These are phyloP conservation scores for Drosophila stalkeri DNA, from an alignment of 2,888 invertebrate species.

Conservation along the genomic window DNA sequence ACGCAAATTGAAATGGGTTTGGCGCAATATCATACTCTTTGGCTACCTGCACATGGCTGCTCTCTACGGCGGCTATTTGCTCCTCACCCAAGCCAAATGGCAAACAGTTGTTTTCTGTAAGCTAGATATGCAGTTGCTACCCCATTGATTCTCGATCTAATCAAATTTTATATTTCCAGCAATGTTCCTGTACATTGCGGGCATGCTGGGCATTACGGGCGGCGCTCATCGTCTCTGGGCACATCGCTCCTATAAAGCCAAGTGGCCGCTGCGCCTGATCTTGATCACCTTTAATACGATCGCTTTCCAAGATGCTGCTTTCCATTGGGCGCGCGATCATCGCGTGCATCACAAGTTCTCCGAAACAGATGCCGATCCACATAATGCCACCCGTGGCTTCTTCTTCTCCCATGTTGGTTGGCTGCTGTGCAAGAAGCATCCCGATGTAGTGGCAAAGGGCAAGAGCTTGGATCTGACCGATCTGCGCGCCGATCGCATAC, in stretches of 20 bases:
- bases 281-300: conserved; percentile 93
- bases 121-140: conserved; percentile 67
- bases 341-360: conserved; percentile 96
- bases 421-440: conserved; percentile 95
- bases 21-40: conserved; percentile 93
- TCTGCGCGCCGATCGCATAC: conserved; percentile 91
- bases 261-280: conserved; percentile 92
- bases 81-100: conserved; percentile 90
- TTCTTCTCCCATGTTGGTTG: conserved; percentile 98
- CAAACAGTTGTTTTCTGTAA: conserved; percentile 90
- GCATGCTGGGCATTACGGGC: conserved; percentile 97
- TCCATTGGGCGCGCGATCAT: conserved; percentile 92
- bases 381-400: conserved; percentile 96
- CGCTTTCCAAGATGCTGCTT: conserved; percentile 94
- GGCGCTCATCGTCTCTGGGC: conserved; percentile 98
- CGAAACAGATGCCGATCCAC: conserved; percentile 97
- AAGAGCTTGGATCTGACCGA: conserved; percentile 94
- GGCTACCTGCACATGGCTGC: conserved; percentile 90
- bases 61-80: conserved; percentile 90
- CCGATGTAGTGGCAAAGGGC: conserved; percentile 94
- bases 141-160: neutral
- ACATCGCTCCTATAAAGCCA: conserved; percentile 97
- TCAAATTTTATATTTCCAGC: conserved; percentile 86
- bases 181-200: conserved; percentile 89
- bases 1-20: conserved; percentile 88